Conservation (phyloP, 2,113 vertebrate species). For the Aramus guarauna region DNA sequence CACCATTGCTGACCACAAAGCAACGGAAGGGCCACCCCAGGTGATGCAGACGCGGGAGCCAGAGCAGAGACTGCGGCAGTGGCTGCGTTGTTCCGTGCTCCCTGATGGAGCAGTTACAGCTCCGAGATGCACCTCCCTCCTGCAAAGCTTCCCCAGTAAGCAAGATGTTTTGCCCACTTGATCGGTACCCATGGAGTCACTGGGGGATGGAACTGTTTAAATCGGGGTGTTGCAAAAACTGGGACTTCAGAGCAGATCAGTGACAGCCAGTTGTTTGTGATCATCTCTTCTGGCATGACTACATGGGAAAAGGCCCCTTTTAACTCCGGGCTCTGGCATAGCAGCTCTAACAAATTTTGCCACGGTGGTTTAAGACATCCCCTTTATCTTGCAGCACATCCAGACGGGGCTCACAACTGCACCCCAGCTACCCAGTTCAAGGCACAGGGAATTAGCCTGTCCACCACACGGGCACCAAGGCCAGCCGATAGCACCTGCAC, state of each 20-base stretch:
- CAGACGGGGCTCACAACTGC: background rate
- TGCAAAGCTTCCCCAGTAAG: background rate
- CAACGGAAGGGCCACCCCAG: background rate
- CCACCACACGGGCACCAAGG: background rate
- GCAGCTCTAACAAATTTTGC: background rate
- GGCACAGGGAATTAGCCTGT: background rate
- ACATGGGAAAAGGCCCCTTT: conserved; percentile 2
- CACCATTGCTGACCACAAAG: rapidly evolving
- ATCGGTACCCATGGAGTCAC: background rate
- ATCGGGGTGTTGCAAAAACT: background rate
- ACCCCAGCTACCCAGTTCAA: background rate
- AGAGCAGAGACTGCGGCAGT: background rate
- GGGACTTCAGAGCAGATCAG: background rate
- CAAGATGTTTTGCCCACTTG: rapidly evolving
- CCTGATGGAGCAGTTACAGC: background rate
- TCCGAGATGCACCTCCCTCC: background rate
- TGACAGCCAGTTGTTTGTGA: conserved; percentile 31
- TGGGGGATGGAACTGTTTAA: conserved; percentile 1
- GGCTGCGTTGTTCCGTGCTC: background rate
- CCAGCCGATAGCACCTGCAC: background rate
- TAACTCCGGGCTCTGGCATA: background rate
- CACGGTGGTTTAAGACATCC: background rate
- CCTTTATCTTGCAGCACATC: conserved; percentile 7
- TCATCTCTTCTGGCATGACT: conserved; percentile 15
- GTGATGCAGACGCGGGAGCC: rapidly evolving